phyloP scores from a whole-genome alignment of 2,888 invertebrate species.

The Helleia helle region DNA sequence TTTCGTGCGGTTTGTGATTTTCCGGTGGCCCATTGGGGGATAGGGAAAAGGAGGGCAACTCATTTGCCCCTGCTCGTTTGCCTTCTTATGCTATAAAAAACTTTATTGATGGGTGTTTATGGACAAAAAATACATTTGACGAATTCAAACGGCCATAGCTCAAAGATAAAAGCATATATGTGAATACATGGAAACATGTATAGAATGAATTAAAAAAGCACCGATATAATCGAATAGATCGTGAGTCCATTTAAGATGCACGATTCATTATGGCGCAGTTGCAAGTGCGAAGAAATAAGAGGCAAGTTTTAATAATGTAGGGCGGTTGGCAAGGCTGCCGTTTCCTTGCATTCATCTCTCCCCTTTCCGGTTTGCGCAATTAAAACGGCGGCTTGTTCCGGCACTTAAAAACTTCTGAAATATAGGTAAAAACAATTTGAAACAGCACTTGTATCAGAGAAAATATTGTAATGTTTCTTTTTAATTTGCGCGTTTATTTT shows the following conservation, averaged over 20 bases:
- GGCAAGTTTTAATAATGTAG: slow-evolving; percentile 71
- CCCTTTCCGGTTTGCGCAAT: slow-evolving; percentile 70
- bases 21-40: too few species aligned
- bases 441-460: slow-evolving; percentile 33
- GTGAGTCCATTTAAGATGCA: slow-evolving; percentile 50
- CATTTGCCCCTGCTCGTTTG: too few species aligned
- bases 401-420: slow-evolving; percentile 68
- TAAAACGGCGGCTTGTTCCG: slow-evolving; percentile 69
- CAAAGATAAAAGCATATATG: too few species aligned
- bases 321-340: slow-evolving; percentile 63
- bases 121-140: too few species aligned
- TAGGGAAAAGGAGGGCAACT: too few species aligned
- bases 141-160: too few species aligned
- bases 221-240: slow-evolving; percentile 40
- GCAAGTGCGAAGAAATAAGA: slow-evolving; percentile 49
- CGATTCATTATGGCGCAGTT: slow-evolving; percentile 43
- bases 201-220: slow-evolving; percentile 43
- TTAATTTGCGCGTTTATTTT: background rate
- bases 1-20: too few species aligned
- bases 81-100: too few species aligned
- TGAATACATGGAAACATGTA: too few species aligned
- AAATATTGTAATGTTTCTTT: slow-evolving; percentile 28
- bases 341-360: slow-evolving; percentile 70
- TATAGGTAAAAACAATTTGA: slow-evolving; percentile 59
- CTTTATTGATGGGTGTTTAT: too few species aligned